These are phyloP conservation scores for Axea sp. DNA, from an alignment of 2,888 invertebrate species.

Conservation along the genomic window DNA sequence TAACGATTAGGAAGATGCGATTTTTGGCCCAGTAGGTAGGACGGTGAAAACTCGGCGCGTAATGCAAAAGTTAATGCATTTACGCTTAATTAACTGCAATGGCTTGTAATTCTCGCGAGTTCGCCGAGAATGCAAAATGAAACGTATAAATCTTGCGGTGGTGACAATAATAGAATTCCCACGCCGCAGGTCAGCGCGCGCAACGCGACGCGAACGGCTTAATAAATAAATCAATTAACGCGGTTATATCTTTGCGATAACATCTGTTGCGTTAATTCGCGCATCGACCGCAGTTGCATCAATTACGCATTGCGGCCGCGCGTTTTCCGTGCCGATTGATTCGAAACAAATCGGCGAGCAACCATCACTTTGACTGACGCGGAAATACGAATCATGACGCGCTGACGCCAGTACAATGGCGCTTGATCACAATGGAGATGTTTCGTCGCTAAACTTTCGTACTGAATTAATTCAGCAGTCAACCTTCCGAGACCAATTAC, in stretches of 20 bases:
- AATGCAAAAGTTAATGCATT: slow-evolving; percentile 28
- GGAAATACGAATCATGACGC: slow-evolving; percentile 13
- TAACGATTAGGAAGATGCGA: too few species aligned
- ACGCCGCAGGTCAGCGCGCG: slow-evolving; percentile 46
- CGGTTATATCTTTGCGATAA: slow-evolving; percentile 36
- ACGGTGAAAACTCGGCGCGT: not conserved
- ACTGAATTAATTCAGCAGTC: too few species aligned
- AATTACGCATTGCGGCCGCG: slow-evolving; percentile 8
- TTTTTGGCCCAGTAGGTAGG: not conserved
- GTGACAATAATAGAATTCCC: slow-evolving; percentile 54
- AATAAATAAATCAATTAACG: slow-evolving; percentile 51
- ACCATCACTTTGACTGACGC: slow-evolving; percentile 13
- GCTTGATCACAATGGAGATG: too few species aligned
- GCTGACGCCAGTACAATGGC: too few species aligned
- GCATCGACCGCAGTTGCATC: slow-evolving; percentile 16
- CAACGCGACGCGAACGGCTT: slow-evolving; percentile 29
- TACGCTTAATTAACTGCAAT: slow-evolving; percentile 42
- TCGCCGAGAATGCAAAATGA: slow-evolving; percentile 33
- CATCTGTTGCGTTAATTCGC: slow-evolving; percentile 23
- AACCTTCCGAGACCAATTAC: too few species aligned
- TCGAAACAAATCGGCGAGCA: slow-evolving; percentile 1
- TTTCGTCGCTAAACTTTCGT: too few species aligned
- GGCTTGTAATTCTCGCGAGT: slow-evolving; percentile 29
- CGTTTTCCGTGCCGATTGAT: slow-evolving; percentile 11
- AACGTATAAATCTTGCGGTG: slow-evolving; percentile 50